Percentiles rank a stretch among this genome's conserved stretches.
Evolutionary conservation across 2,113 vertebrate species (phyloP).

Genomic region (Edolisoma coerulescens): DNA sequence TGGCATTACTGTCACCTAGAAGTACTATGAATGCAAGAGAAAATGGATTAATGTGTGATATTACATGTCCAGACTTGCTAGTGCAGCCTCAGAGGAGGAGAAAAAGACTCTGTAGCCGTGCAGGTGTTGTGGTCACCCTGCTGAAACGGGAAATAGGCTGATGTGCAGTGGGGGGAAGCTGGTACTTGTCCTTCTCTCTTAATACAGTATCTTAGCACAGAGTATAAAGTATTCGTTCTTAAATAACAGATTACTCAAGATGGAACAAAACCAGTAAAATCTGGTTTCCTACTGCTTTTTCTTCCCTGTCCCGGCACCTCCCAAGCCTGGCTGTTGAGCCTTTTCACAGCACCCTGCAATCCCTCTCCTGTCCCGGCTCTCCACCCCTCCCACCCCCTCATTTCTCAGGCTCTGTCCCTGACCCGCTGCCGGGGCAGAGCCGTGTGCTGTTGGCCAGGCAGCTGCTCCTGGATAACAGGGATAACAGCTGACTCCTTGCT

Average conservation of each 20-base stretch:
- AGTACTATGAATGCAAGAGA: background rate
- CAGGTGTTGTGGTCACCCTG: background rate
- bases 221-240: background rate
- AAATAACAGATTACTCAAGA: background rate
- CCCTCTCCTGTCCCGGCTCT: background rate
- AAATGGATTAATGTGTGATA: background rate
- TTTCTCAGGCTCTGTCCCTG: slow-evolving; percentile 57
- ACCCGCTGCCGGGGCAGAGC: slow-evolving; percentile 41
- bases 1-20: background rate
- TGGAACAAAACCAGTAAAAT: slow-evolving; percentile 19
- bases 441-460: slow-evolving; percentile 38
- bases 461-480: slow-evolving; percentile 39
- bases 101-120: background rate
- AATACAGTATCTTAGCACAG: background rate
- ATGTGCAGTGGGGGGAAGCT: background rate
- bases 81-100: background rate
- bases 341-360: background rate
- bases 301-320: background rate
- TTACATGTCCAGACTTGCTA: background rate
- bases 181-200: background rate
- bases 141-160: background rate
- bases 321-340: background rate
- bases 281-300: background rate
- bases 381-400: slow-evolving; percentile 57
- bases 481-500: slow-evolving; percentile 38